Evolutionary conservation across 1,140 invertebrate genomes (phyloP).

Genomic region (Aphis craccivora): DNA sequence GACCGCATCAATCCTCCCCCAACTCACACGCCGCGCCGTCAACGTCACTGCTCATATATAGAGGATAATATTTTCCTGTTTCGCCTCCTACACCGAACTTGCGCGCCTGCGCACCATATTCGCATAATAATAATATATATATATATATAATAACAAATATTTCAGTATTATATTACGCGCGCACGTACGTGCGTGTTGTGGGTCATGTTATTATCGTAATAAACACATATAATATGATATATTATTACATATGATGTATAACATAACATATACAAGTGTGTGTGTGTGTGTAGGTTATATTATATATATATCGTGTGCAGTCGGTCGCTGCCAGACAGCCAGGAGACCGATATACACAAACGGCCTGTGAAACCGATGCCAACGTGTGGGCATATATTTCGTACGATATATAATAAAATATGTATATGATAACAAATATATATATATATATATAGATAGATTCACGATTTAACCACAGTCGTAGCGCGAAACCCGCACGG

Average conservation of each 20-base stretch:
- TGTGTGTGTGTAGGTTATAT: neutral
- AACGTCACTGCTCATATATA: neutral
- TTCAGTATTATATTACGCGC: neutral
- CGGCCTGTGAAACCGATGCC: slow-evolving; percentile 13
- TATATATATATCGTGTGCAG: neutral
- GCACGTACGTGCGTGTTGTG: neutral
- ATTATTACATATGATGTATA: neutral
- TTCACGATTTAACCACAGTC: neutral
- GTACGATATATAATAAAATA: neutral
- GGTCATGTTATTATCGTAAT: slow-evolving; percentile 9
- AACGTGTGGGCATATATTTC: neutral
- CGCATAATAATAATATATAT: too few species aligned
- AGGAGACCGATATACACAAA: slow-evolving; percentile 31
- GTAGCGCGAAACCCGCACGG: neutral
- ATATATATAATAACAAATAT: neutral
- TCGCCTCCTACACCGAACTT: neutral
- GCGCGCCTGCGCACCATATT: neutral
- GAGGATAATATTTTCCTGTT: neutral
- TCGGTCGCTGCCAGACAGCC: slow-evolving; percentile 19
- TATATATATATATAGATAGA: neutral
- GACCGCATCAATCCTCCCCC: neutral
- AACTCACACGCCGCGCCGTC: neutral
- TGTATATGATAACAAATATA: neutral
- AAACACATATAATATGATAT: neutral
- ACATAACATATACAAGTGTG: neutral